These are phyloP conservation scores for Trematomus loennbergii DNA, from an alignment of 2,113 vertebrate genomes.

Conservation along the genomic window DNA sequence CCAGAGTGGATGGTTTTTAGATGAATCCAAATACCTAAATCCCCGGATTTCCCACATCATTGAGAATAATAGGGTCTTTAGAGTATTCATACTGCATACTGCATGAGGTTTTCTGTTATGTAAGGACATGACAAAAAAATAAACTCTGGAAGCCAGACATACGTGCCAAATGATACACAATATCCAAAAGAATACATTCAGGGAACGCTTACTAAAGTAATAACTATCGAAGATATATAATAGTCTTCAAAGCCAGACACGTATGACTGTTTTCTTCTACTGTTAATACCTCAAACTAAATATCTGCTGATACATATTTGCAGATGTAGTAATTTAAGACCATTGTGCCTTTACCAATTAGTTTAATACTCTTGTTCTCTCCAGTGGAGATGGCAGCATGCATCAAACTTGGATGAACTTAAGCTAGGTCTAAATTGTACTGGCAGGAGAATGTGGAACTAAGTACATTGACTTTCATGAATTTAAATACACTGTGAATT, in stretches of 20 bases:
- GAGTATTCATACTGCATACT: not conserved
- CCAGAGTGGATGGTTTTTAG: conserved; percentile 28
- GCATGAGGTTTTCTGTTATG: conserved; percentile 42
- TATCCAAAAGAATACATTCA: conserved; percentile 15
- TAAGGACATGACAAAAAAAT: conserved; percentile 30
- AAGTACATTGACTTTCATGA: no score
- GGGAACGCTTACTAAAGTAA: conserved; percentile 22
- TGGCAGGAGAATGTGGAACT: no score
- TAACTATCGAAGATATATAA: conserved; percentile 24
- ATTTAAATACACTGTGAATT: no score
- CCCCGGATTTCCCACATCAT: conserved; percentile 3
- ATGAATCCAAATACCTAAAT: conserved; percentile 15
- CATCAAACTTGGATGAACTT: conserved; percentile 39
- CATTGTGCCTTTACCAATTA: not conserved
- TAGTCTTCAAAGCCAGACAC: conserved; percentile 25
- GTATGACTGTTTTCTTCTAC: conserved; percentile 12
- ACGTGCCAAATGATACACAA: conserved; percentile 35
- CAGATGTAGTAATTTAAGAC: conserved; percentile 8
- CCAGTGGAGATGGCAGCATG: not conserved
- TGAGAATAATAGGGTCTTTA: conserved; percentile 29
- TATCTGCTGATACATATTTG: conserved; percentile 19
- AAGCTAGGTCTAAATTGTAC: no score
- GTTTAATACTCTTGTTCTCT: conserved; percentile 16
- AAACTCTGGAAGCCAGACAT: conserved; percentile 26
- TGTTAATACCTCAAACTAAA: conserved; percentile 34